phyloP scores from a whole-genome alignment of 2,797 vertebrate species.

The Coreius guichenoti region DNA sequence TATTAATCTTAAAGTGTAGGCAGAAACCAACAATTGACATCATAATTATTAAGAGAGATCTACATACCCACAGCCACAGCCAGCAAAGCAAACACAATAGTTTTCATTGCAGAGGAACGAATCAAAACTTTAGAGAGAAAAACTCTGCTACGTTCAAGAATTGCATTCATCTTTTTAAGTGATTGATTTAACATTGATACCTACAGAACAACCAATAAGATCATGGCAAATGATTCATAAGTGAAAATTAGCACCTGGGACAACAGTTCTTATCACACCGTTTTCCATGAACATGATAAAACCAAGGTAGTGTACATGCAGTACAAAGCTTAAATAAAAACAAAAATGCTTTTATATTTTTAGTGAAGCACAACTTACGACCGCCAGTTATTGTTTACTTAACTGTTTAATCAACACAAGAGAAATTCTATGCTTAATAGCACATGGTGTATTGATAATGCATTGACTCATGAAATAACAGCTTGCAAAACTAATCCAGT shows the following conservation, averaged over 20 bases:
- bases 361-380: not conserved
- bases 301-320: conserved; percentile 39
- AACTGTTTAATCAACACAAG: not conserved
- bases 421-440: not conserved
- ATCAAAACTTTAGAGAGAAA: not conserved
- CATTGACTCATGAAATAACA: not conserved
- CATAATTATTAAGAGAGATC: not conserved
- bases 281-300: conserved; percentile 15
- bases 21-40: not conserved
- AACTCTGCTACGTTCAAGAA: not conserved
- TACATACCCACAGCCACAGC: conserved; percentile 56
- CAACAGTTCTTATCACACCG: conserved; percentile 56
- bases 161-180: not conserved
- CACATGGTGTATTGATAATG: not conserved
- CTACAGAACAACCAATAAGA: conserved; percentile 30
- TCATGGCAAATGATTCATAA: conserved; percentile 3
- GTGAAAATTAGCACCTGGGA: conserved; percentile 56
- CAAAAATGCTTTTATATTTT: not conserved
- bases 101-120: conserved; percentile 44
- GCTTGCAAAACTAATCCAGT: not conserved
- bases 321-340: not conserved
- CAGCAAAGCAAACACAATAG: conserved; percentile 50
- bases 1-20: not conserved
- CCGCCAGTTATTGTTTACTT: not conserved
- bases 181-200: not conserved